phyloP scores from a whole-genome alignment of 2,888 invertebrate species.

The Ferrisia virgata region DNA sequence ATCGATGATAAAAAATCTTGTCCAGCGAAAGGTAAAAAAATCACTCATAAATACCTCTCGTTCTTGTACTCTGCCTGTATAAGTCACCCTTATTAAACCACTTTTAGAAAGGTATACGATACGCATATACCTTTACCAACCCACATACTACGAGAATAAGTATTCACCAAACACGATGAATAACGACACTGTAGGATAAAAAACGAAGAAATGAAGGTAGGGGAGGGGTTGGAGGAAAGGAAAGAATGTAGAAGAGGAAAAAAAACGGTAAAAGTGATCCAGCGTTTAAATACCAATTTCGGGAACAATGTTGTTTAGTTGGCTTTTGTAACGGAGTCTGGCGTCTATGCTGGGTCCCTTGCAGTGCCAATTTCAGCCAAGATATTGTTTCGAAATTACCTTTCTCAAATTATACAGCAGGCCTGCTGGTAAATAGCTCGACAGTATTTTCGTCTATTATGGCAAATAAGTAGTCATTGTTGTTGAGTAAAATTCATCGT shows the following conservation, averaged over 20 bases:
- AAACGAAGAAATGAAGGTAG: background rate
- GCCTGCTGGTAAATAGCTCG: background rate
- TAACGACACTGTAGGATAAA: background rate
- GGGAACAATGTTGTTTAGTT: background rate
- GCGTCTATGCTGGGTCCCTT: background rate
- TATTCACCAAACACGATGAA: background rate
- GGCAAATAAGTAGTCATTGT: background rate
- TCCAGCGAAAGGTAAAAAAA: background rate
- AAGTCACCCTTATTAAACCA: background rate
- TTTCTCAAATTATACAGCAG: background rate
- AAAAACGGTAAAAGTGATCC: background rate
- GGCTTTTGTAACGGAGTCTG: background rate
- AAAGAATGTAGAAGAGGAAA: background rate
- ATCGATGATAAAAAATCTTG: background rate
- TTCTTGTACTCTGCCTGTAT: background rate
- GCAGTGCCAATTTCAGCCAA: background rate
- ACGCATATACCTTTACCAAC: too few species aligned
- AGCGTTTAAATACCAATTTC: background rate
- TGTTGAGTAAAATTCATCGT: background rate
- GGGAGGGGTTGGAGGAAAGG: too few species aligned
- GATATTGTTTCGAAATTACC: constrained; percentile 7
- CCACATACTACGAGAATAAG: too few species aligned
- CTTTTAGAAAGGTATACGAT: background rate
- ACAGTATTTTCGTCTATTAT: background rate
- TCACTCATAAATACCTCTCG: background rate